Evolutionary conservation across 2,113 vertebrate genomes (phyloP).

Genomic region (Osmerus eperlanus): DNA sequence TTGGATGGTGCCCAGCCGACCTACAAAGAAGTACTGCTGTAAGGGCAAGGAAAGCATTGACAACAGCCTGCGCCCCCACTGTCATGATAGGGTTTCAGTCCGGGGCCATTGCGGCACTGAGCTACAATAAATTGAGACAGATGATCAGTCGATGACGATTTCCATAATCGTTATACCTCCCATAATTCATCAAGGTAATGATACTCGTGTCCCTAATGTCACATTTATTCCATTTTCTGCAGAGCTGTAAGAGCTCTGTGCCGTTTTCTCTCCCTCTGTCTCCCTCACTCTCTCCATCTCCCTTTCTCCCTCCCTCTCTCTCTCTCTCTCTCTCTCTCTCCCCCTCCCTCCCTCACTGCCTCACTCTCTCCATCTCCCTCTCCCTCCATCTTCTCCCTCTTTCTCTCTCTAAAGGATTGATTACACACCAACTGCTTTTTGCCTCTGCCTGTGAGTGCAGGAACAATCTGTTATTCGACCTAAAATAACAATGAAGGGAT

Average conservation of each 20-base stretch:
- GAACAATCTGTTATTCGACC: slow-evolving; percentile 73
- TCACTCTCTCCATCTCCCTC: neutral
- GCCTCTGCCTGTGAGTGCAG: slow-evolving; percentile 56
- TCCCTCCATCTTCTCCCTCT: too few relatives aligned
- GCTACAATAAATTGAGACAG: slow-evolving; percentile 83
- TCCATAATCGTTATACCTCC: slow-evolving; percentile 85
- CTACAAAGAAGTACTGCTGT: slow-evolving; percentile 52
- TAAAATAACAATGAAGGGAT: slow-evolving; percentile 72
- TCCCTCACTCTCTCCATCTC: neutral
- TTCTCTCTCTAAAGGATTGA: slow-evolving; percentile 73
- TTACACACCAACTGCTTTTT: slow-evolving; percentile 71
- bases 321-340: too few relatives aligned
- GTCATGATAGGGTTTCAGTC: slow-evolving; percentile 72
- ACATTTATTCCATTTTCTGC: slow-evolving; percentile 78
- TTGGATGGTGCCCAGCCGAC: slow-evolving; percentile 48
- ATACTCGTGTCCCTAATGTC: slow-evolving; percentile 81
- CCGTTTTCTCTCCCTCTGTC: slow-evolving; percentile 26
- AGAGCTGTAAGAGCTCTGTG: slow-evolving; percentile 66
- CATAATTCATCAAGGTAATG: slow-evolving; percentile 87
- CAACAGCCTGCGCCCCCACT: slow-evolving; percentile 61
- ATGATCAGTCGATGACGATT: slow-evolving; percentile 84
- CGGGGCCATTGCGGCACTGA: slow-evolving; percentile 54
- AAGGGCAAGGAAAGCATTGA: slow-evolving; percentile 59
- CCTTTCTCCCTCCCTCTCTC: slow-evolving; percentile 4
- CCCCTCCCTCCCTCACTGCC: too few relatives aligned